Base-by-base conservation (phyloP, 2,113 vertebrate species). In the Bolborhynchus lineola region DNA sequence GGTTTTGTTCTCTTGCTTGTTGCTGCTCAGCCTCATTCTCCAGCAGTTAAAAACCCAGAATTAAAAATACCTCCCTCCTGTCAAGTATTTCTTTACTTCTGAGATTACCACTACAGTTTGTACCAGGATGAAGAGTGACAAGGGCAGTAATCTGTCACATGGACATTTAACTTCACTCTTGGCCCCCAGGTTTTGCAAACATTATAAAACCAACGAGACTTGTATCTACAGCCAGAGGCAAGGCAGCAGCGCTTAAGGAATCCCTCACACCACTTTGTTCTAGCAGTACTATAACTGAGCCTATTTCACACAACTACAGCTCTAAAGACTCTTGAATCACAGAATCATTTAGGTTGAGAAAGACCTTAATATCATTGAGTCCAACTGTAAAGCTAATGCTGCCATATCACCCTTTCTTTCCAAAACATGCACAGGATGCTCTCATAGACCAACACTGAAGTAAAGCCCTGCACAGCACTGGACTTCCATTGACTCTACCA, bases 281-380 rank as follows among this genome's bases (percentile, higher is more conserved):
- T 4, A 82, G 15, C 1, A 19, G 47, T 9, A 37, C 35, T 25
- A 7, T 1, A 28, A 50, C 49, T 3, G 39, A 72, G 35, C 35
- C 21, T 16, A 15, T 17, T 37, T 59, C 28, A 8, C 0, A 4
- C 0, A 69, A 41, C 35, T 7, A 17, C 18, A 9, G 18, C 0
- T 39, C 25, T 18, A 6, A 31, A 19, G 47, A 13, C 13, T 25
- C 50, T 53, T n/a, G 10, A 33, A 35, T 8, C 53, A 2, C 1
- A 31, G 42, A 49, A 20, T 49, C 25, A 42, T 24, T 49, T 16
- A 42, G 3, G 26, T 25, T 63, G 47, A 53, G 29, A 63, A 80
- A 84, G 21, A n/a, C 35, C 21, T 78, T 37, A 50, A 50, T 16
- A 26, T 19, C 35, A 24, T 35, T 8, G n/a, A 72, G 25, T 72